Percentiles rank a stretch among this genome's conserved stretches.
These are phyloP conservation scores for Heterodera schachtii DNA, from an alignment of 1,140 invertebrate species.

Conservation along the genomic window DNA sequence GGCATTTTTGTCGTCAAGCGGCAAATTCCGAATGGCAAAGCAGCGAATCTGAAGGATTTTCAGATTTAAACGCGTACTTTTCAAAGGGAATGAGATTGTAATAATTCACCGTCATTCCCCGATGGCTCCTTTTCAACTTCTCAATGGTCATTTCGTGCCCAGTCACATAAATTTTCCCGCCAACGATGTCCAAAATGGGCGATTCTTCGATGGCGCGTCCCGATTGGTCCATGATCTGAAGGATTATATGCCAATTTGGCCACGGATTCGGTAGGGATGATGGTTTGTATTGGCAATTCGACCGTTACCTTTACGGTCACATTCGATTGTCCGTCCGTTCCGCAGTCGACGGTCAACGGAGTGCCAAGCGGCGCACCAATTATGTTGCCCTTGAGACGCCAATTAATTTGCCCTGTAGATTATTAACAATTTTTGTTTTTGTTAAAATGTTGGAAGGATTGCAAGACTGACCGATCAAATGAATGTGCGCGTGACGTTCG, in stretches of 20 bases:
- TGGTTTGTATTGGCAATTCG: too few species aligned
- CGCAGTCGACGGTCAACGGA: conserved; percentile 47
- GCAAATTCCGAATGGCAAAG: conserved; percentile 40
- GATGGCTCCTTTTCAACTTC: conserved; percentile 32
- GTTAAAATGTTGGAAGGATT: background rate
- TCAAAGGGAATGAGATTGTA: too few species aligned
- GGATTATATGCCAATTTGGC: background rate
- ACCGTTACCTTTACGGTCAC: conserved; percentile 15
- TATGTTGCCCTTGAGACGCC: conserved; percentile 36
- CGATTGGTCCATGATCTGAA: conserved; percentile 25
- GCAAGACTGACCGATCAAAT: background rate
- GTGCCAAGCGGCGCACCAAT: conserved; percentile 38
- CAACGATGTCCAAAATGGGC: background rate
- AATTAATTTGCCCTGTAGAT: conserved; percentile 44
- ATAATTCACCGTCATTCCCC: conserved; percentile 22
- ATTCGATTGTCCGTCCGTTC: conserved; percentile 36
- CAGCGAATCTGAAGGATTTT: conserved; percentile 29
- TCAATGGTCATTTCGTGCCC: conserved; percentile 37
- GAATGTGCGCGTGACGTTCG: conserved; percentile 1
- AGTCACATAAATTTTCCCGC: conserved; percentile 30
- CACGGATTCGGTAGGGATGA: too few species aligned
- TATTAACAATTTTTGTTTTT: too few species aligned
- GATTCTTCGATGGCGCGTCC: conserved; percentile 29
- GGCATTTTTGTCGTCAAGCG: conserved; percentile 25
- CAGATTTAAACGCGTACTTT: too few species aligned